Evolutionary conservation across 2,797 vertebrate species (phyloP).

Genomic region (Sebastes vulpes): DNA sequence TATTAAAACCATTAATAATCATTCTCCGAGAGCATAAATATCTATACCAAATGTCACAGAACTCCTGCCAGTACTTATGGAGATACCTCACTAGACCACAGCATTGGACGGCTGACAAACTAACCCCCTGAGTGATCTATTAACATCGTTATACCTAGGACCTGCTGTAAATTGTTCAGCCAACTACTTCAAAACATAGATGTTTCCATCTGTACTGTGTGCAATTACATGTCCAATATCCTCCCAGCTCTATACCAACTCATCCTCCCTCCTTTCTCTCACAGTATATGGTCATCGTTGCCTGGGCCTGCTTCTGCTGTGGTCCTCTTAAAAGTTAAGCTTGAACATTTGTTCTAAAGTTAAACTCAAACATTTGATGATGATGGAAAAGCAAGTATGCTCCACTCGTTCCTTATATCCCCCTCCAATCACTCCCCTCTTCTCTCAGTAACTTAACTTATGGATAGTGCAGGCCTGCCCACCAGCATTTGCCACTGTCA

Average conservation of each 20-base stretch:
- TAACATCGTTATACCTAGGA: not conserved
- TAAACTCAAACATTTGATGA: conserved; percentile 79
- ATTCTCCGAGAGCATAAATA: not conserved
- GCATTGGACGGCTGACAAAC: not conserved
- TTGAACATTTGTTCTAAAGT: conserved; percentile 73
- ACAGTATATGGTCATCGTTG: conserved; percentile 63
- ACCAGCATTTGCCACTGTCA: conserved; percentile 87
- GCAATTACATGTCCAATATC: conserved; percentile 37
- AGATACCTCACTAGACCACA: not conserved
- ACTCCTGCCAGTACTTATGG: not conserved
- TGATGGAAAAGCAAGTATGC: conserved; percentile 64
- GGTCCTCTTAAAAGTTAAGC: conserved; percentile 67
- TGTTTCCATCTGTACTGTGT: not conserved
- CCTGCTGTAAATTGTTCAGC: not conserved
- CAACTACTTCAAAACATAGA: conserved; percentile 3
- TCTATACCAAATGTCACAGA: not conserved
- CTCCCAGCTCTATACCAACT: not conserved
- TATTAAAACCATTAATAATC: not conserved
- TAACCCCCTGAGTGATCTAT: not conserved
- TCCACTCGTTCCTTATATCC: conserved; percentile 44
- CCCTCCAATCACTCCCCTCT: conserved; percentile 48
- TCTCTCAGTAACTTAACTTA: conserved; percentile 70
- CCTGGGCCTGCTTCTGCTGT: conserved; percentile 29
- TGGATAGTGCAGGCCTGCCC: conserved; percentile 76
- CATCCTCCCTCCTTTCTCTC: conserved; percentile 39